These are phyloP conservation scores for Pangasianodon gigas DNA, from an alignment of 2,113 vertebrate species.

Conservation along the genomic window DNA sequence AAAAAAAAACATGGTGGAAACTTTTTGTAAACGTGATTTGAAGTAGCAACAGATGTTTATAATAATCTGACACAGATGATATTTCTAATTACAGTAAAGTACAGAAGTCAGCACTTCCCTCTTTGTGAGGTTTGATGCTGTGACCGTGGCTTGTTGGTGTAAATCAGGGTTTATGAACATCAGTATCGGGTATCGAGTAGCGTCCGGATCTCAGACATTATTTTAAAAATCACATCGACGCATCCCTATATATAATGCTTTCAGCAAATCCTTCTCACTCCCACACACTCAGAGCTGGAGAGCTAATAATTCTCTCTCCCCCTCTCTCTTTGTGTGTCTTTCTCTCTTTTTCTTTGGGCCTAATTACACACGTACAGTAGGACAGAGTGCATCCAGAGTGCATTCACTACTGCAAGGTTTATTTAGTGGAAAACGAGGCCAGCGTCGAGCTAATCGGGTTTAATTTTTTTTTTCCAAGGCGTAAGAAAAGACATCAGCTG, in stretches of 20 bases:
- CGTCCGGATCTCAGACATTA: no score
- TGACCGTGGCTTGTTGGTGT: not conserved
- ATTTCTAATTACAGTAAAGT: not conserved
- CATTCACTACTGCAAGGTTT: conserved; percentile 29
- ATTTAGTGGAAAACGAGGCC: conserved; percentile 26
- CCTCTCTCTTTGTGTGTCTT: not conserved
- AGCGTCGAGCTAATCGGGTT: conserved; percentile 52
- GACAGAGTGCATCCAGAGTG: conserved; percentile 33
- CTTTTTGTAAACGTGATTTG: no score
- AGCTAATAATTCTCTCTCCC: not conserved
- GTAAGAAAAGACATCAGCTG: conserved; percentile 66
- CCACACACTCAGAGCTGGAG: not conserved
- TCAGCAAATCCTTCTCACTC: not conserved
- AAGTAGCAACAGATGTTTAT: no score
- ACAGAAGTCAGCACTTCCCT: not conserved
- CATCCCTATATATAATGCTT: not conserved
- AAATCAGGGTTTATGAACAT: not conserved
- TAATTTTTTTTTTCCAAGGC: conserved; percentile 57
- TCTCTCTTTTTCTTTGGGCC: not conserved
- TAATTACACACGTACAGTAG: not conserved
- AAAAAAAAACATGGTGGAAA: no score
- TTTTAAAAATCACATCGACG: not conserved
- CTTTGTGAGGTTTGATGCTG: not conserved
- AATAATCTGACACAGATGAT: no score
- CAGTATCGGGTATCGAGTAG: not conserved